These are phyloP conservation scores for Rhinopomastus cyanomelas DNA, from an alignment of 2,113 vertebrate species.

Conservation along the genomic window DNA sequence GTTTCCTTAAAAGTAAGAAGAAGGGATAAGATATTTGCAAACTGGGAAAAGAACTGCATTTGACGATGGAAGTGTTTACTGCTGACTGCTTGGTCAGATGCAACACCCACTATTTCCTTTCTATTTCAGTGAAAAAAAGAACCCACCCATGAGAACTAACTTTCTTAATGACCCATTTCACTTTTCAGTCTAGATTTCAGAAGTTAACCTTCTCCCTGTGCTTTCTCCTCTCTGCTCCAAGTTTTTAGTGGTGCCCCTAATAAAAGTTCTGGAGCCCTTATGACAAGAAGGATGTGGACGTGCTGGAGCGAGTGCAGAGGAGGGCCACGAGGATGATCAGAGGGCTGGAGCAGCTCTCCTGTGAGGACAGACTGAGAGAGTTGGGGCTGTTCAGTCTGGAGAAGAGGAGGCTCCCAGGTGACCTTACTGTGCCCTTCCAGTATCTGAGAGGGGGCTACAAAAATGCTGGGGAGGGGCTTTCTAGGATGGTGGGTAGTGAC, in stretches of 20 bases:
- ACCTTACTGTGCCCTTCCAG: no score
- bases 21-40: slow-evolving; percentile 18
- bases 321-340: no score
- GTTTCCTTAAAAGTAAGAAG: slow-evolving; percentile 57
- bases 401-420: no score
- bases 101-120: slow-evolving; percentile 49
- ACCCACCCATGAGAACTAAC: background rate
- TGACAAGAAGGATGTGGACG: no score
- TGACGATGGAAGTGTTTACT: slow-evolving; percentile 13
- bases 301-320: no score
- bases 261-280: no score
- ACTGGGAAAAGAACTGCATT: background rate
- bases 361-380: no score
- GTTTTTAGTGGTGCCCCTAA: background rate
- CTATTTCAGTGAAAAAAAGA: background rate
- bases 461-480: no score
- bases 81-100: slow-evolving; percentile 34
- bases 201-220: background rate
- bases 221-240: background rate
- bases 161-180: background rate
- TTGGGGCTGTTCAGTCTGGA: no score
- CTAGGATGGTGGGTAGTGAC: no score
- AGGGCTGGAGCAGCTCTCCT: no score
- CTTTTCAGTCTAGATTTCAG: background rate
- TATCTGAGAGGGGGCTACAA: no score